Evolutionary conservation across 2,888 invertebrate species (phyloP).

Genomic region (Oeneis ivallda): DNA sequence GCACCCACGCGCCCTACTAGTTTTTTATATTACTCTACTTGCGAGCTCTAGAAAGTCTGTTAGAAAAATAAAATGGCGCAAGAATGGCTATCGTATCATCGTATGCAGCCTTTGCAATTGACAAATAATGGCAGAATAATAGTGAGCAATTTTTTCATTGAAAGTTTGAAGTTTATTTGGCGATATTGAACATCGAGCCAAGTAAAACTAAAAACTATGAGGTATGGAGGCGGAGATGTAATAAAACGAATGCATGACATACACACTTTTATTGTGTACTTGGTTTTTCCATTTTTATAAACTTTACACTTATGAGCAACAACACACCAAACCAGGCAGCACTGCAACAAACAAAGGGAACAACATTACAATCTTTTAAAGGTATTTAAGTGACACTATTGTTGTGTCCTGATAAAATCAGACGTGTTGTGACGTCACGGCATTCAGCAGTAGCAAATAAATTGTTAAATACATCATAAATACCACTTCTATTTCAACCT

Average conservation of each 20-base stretch:
- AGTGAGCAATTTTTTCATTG: too few species aligned
- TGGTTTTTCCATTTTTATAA: constrained; percentile 64
- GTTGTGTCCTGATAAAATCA: constrained; percentile 46
- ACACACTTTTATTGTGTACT: constrained; percentile 74
- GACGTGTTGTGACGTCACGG: constrained; percentile 65
- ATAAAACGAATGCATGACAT: constrained; percentile 50
- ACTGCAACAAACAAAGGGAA: constrained; percentile 65
- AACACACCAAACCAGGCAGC: constrained; percentile 64
- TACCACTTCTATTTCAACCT: neutral
- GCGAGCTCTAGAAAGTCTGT: too few species aligned
- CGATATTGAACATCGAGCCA: too few species aligned
- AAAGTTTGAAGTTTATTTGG: too few species aligned
- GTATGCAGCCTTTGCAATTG: too few species aligned
- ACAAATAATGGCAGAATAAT: too few species aligned
- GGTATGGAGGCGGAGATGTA: constrained; percentile 12
- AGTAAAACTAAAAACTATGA: neutral
- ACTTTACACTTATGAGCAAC: constrained; percentile 74
- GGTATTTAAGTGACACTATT: neutral
- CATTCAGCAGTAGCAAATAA: constrained; percentile 81
- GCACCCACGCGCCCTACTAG: too few species aligned
- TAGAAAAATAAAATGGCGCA: too few species aligned
- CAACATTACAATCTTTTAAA: neutral
- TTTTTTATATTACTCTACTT: too few species aligned
- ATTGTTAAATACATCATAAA: constrained; percentile 59
- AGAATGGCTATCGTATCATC: too few species aligned